Percentiles rank a stretch among this genome's conserved stretches.
Conservation (phyloP, 2,113 vertebrate species). For the Micromys minutus region DNA sequence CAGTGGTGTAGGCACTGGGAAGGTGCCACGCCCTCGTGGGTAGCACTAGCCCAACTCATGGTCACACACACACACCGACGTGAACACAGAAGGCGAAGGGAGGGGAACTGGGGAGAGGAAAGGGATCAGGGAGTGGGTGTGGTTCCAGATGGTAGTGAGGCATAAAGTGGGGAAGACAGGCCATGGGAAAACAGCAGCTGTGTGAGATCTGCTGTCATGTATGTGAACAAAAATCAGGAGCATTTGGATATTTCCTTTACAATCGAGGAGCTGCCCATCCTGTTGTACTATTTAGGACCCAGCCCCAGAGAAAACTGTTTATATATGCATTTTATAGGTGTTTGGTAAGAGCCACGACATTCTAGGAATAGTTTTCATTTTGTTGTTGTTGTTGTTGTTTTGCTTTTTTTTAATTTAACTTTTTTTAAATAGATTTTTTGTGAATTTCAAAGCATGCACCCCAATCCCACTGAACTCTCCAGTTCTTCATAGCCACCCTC, state of each 20-base stretch:
- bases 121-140: background rate
- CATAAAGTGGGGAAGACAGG: background rate
- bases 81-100: too few relatives aligned
- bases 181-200: background rate
- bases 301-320: background rate
- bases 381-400: background rate
- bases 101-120: too few relatives aligned
- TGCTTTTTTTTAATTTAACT: background rate
- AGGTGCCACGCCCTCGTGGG: background rate
- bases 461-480: too few relatives aligned
- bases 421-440: background rate
- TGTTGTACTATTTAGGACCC: background rate
- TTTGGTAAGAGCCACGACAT: background rate
- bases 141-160: background rate
- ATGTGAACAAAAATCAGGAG: background rate
- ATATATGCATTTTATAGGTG: background rate
- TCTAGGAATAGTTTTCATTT: background rate
- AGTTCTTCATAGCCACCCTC: too few relatives aligned
- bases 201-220: background rate
- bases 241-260: conserved; percentile 3
- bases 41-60: background rate
- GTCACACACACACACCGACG: background rate
- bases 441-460: background rate
- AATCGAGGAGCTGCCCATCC: conserved; percentile 32
- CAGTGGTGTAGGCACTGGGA: background rate